Conservation (phyloP, 2,113 vertebrate species). For the Sylvietta virens region DNA sequence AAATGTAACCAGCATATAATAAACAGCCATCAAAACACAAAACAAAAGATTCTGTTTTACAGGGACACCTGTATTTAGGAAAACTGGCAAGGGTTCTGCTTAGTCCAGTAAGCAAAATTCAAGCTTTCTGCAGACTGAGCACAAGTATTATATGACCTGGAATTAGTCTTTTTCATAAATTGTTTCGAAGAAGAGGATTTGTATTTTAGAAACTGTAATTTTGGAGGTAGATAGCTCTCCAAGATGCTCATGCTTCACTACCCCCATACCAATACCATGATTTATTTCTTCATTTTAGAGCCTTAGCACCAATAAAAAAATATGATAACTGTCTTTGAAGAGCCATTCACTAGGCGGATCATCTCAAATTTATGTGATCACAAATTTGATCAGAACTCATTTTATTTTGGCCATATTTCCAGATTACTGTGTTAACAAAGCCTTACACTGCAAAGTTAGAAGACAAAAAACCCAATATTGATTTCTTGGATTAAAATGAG, state of each 20-base stretch:
- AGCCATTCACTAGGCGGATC: neutral
- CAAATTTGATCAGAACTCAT: neutral
- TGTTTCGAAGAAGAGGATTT: neutral
- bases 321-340: neutral
- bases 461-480: neutral
- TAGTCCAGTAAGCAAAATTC: neutral
- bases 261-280: neutral
- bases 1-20: neutral
- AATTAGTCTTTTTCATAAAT: neutral
- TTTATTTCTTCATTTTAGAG: neutral
- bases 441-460: neutral
- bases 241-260: neutral
- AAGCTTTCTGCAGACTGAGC: neutral
- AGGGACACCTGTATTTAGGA: neutral
- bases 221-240: neutral
- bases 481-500: neutral
- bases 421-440: neutral
- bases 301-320: neutral
- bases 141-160: neutral
- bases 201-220: neutral
- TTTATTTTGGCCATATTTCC: neutral
- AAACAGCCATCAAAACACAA: neutral
- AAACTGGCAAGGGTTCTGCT: neutral
- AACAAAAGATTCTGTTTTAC: neutral
- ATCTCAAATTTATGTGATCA: neutral